Base-by-base conservation (phyloP, 2,888 invertebrate genomes). In the Rotaria sp. region DNA sequence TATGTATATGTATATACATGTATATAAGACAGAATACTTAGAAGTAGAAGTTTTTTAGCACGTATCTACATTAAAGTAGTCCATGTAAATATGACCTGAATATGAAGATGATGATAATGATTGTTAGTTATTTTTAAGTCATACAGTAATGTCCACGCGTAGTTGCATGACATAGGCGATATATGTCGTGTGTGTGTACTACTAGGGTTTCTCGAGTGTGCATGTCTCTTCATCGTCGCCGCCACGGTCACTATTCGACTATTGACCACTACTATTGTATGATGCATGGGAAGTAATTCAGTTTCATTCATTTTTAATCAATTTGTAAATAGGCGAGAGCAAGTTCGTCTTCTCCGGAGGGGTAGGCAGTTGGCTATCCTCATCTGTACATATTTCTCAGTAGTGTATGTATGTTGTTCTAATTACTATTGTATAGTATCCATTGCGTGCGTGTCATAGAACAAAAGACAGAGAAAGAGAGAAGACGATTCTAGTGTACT, bases 281-380 rank as follows among this genome's bases (percentile, higher is more conserved):
- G 67, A 35, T 18, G 67, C 67, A 67, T 67, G 67, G 67, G 67
- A 67, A 67, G 67, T 67, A 67, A 67, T 67, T 67, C 67, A 67
- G 35, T 67, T 67, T 67, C 67, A 67, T 67, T 67, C 67, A 80
- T 80, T 80, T 80, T 80, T 80, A 80, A 80, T 80, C 80, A 80
- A 80, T 80, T 80, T 80, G 80, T 80, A 80, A 80, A 80, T 80
- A 80, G 80, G 13, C 80, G 21, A 67, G 35, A 21, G 67, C 35
- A 18, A 35, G 35, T 15, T 67, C 67, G 67, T 67, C 35, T 67
- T 67, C 67, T 67, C 67, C 67, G 67, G 67, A 67, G 67, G 67
- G 67, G 67, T 21, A 67, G 67, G 13, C 35, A 67, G 35, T 67
- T 67, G 67, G 35, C 67, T 35, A 67, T 67, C 21, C 35, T 67